A percentile compares a stretch with the other conserved stretches of the same genome.
These are phyloP conservation scores for Cydia strobilella DNA, from an alignment of 1,140 invertebrate genomes.

Conservation along the genomic window DNA sequence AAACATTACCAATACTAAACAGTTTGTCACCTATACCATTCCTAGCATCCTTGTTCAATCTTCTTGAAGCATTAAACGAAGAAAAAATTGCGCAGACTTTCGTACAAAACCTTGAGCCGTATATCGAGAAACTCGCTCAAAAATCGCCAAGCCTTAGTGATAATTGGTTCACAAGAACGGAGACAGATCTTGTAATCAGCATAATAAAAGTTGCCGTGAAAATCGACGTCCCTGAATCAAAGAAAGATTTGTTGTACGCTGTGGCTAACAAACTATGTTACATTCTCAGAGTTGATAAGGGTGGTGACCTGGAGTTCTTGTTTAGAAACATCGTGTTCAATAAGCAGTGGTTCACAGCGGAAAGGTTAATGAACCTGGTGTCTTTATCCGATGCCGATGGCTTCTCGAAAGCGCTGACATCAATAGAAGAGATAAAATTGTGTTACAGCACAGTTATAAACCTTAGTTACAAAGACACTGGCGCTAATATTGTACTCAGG, in stretches of 20 bases:
- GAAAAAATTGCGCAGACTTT: conserved; percentile 47
- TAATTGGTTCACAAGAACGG: conserved; percentile 82
- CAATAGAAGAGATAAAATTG: conserved; percentile 71
- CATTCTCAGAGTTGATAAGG: conserved; percentile 76
- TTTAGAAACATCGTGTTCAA: conserved; percentile 81
- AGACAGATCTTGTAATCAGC: conserved; percentile 78
- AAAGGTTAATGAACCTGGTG: conserved; percentile 77
- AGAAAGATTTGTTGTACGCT: conserved; percentile 76
- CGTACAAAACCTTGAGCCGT: conserved; percentile 48
- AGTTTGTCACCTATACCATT: conserved; percentile 78
- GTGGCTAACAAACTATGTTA: conserved; percentile 80
- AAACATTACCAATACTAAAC: conserved; percentile 78
- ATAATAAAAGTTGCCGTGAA: conserved; percentile 70
- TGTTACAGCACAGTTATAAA: conserved; percentile 79
- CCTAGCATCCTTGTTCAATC: conserved; percentile 69
- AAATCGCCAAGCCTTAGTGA: conserved; percentile 67
- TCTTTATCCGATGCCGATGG: conserved; percentile 71
- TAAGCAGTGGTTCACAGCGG: conserved; percentile 79
- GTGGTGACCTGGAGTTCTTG: conserved; percentile 73
- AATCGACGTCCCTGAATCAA: conserved; percentile 53
- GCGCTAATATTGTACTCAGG: conserved; percentile 52
- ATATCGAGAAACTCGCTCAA: conserved; percentile 58
- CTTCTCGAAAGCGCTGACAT: conserved; percentile 68
- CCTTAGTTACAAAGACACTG: conserved; percentile 55
- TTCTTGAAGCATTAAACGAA: conserved; percentile 52